These are phyloP conservation scores for Chamaea fasciata DNA, from an alignment of 2,113 vertebrate genomes.

Conservation along the genomic window DNA sequence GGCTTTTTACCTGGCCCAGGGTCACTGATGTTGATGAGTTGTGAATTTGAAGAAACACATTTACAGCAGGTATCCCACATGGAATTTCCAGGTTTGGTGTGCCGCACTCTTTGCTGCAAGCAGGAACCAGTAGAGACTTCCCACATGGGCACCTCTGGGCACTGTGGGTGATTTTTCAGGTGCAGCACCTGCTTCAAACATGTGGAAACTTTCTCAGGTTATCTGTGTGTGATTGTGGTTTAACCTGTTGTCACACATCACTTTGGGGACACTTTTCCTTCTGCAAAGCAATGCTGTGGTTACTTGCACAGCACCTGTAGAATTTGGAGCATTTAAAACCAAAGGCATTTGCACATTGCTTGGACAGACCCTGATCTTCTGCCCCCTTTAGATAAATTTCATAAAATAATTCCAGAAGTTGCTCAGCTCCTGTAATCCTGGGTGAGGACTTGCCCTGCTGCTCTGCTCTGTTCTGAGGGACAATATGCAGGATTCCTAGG, in stretches of 20 bases:
- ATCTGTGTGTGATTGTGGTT: neutral
- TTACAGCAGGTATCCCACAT: neutral
- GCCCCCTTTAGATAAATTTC: neutral
- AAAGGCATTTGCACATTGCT: neutral
- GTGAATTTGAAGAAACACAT: neutral
- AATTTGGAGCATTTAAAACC: neutral
- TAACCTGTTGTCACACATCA: neutral
- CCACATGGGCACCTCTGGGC: neutral
- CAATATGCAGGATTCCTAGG: neutral
- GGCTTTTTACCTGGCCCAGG: neutral
- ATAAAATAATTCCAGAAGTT: neutral
- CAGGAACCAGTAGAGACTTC: neutral
- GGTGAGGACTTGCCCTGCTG: neutral
- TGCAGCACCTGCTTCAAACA: neutral
- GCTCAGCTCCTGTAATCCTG: neutral
- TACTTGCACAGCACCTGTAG: neutral
- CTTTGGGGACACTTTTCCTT: neutral
- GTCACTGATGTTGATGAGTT: fast-evolving
- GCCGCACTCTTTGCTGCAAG: neutral
- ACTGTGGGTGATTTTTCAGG: neutral
- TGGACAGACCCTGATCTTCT: neutral
- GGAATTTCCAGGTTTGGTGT: neutral
- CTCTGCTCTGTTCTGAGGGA: neutral
- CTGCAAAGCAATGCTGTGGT: neutral
- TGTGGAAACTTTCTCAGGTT: neutral